Conservation (phyloP, 2,797 vertebrate genomes). For the Cryptoprocta ferox region DNA sequence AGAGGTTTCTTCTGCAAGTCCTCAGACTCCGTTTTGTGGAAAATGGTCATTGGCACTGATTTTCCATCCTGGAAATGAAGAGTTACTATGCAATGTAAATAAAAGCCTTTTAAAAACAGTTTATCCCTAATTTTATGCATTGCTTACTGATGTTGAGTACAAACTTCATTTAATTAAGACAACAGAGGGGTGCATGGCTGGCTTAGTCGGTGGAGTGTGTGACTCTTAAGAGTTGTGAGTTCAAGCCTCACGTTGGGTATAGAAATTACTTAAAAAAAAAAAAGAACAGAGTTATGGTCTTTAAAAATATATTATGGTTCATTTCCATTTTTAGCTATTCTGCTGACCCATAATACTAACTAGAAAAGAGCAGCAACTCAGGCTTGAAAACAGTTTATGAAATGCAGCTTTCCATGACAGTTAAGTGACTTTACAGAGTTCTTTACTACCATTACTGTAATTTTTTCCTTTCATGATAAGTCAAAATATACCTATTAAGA, state of each 20-base stretch:
- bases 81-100: slow-evolving; percentile 63
- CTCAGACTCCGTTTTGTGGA: slow-evolving; percentile 88
- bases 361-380: background rate
- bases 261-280: background rate
- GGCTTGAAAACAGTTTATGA: background rate
- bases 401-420: background rate
- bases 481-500: background rate
- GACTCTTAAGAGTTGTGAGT: background rate
- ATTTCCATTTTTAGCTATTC: background rate
- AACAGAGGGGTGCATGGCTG: background rate
- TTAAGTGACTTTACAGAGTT: background rate
- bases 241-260: background rate
- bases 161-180: background rate
- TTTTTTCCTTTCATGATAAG: background rate
- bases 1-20: slow-evolving; percentile 90
- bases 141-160: background rate
- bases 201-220: background rate
- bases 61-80: slow-evolving; percentile 92
- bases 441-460: background rate
- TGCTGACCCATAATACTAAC: background rate
- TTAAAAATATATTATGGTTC: background rate
- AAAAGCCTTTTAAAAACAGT: background rate
- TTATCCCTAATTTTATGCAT: background rate
- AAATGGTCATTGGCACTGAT: slow-evolving; percentile 93
- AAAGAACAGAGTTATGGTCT: background rate